Conservation (phyloP, 2,797 vertebrate species). For the Pipistrellus nathusii region DNA sequence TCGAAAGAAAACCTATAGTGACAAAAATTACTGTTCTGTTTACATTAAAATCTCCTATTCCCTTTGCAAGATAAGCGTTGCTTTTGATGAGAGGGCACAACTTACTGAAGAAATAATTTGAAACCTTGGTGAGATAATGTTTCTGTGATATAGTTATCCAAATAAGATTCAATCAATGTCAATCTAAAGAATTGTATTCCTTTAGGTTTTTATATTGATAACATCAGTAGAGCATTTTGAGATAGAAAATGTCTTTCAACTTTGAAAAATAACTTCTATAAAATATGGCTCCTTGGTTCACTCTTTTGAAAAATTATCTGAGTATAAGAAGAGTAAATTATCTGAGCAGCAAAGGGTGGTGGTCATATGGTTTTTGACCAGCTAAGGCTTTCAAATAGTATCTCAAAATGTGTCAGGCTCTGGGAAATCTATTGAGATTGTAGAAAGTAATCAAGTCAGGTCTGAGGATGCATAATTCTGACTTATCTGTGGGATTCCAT, state of each 20-base stretch:
- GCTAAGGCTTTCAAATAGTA: neutral
- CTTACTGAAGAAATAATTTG: neutral
- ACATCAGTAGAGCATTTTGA: neutral
- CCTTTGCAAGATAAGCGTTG: neutral
- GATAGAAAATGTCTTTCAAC: neutral
- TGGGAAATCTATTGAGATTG: neutral
- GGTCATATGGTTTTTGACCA: neutral
- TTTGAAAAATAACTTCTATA: constrained; percentile 25
- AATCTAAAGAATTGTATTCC: neutral
- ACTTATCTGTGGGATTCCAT: neutral
- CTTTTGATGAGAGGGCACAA: neutral
- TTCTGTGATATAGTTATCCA: neutral
- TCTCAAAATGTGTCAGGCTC: neutral
- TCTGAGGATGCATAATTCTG: neutral
- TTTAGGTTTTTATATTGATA: neutral
- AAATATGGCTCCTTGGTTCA: neutral
- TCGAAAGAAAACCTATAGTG: neutral
- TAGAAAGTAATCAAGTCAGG: neutral
- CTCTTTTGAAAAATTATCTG: constrained; percentile 8
- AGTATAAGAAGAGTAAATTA: neutral
- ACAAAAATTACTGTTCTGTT: neutral
- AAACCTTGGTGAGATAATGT: neutral
- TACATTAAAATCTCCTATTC: neutral
- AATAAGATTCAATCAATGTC: neutral
- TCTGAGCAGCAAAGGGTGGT: neutral